A percentile compares a stretch with the other conserved stretches of the same genome.
Evolutionary conservation across 1,140 invertebrate species (phyloP).

Genomic region (Tetragnatha versicolor): DNA sequence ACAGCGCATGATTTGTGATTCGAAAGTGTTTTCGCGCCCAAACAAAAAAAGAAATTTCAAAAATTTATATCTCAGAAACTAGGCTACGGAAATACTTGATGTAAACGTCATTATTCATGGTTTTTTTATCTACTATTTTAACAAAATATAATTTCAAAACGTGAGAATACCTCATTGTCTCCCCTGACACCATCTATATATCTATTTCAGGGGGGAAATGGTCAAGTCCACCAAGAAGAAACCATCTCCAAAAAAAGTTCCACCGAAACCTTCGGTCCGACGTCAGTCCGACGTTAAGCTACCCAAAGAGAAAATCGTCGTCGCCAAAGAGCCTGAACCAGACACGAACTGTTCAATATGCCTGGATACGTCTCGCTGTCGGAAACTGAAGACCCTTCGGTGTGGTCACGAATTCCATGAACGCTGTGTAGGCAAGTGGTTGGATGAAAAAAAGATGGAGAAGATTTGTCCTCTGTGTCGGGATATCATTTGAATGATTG

Average conservation of each 20-base stretch:
- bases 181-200: neutral
- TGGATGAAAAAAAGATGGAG: neutral
- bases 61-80: no score
- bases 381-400: neutral
- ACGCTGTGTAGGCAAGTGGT: neutral
- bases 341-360: neutral
- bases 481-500: neutral
- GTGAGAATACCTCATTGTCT: neutral
- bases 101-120: no score
- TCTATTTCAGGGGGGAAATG: neutral
- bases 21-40: no score
- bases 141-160: neutral
- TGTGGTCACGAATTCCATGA: slow-evolving; percentile 1
- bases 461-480: neutral
- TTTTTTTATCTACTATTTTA: no score
- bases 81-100: no score
- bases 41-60: no score
- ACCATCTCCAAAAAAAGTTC: neutral
- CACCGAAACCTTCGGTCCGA: neutral
- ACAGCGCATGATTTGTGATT: no score
- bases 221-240: neutral
- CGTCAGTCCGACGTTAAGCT: neutral
- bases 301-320: neutral
- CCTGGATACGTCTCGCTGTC: neutral
- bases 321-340: neutral